Evolutionary conservation across 2,888 invertebrate species (phyloP), one percentile per base, ranked within the genome.

Genomic region (Andrena trimmerana): DNA sequence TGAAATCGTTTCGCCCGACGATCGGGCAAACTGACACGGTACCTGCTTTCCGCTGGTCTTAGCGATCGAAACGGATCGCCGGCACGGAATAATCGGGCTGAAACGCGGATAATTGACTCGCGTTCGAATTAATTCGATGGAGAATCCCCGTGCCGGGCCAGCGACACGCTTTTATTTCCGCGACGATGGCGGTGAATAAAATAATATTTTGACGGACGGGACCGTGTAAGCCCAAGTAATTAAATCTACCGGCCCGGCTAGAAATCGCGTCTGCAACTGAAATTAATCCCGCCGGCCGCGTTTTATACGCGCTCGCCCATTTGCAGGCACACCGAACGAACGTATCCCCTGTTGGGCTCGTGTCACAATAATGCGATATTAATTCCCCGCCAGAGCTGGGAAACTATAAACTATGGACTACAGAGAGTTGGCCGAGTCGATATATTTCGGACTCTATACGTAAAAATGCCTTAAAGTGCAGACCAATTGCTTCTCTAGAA

Each of bases 171-270:
- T 78, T 79, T 68, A 79, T 68, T 63, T 72, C 72, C 36, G 57
- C 16, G 10, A 27, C 27, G 24, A 10, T 54, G 62, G 62, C 24
- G 57, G n/a, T 0, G 70, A 80, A 75, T 82, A 82, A 82, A 82
- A 82, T 81, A 75, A 81, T 75, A 82, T 81, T 82, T 82, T 71
- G 80, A 75, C 71, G 75, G 65, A 52, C 57, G 20, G 33, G 24
- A 20, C 62, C 48, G 67, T 70, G 70, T 71, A 71, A 63, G 65
- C 67, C 31, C 74, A 67, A 80, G 75, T 75, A 80, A 81, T 75
- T 63, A 75, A 75, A 75, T 81, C 31, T 42, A 69, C 42, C 68
- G 27, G n/a, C 20, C 48, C 42, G 62, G 29, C 62, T 63, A 71
- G 70, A 75, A 63, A 80, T 80, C 74, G 82, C 42, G 50, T 33